These are phyloP conservation scores for Ispidina lecontei DNA, from an alignment of 2,797 vertebrate genomes.

Conservation along the genomic window DNA sequence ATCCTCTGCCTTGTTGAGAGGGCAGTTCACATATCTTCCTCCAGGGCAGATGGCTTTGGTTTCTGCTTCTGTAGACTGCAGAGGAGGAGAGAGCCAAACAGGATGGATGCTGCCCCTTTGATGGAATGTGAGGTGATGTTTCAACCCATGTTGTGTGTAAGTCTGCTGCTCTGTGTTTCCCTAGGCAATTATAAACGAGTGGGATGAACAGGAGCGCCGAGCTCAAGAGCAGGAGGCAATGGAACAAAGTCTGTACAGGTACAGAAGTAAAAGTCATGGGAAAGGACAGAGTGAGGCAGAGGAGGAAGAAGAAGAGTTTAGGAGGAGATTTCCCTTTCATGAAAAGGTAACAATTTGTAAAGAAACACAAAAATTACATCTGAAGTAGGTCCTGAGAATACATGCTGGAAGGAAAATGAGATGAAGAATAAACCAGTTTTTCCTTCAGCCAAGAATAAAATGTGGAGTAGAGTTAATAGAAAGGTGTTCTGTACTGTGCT, in stretches of 20 bases:
- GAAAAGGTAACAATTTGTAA: slow-evolving; percentile 82
- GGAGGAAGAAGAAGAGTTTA: slow-evolving; percentile 92
- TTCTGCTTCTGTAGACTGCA: background rate
- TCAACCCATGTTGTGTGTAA: background rate
- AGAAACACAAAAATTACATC: background rate
- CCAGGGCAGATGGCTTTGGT: background rate
- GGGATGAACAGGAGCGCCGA: slow-evolving; percentile 91
- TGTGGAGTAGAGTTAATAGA: background rate
- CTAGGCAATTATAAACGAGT: slow-evolving; percentile 93
- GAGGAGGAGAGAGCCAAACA: background rate
- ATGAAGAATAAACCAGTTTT: background rate
- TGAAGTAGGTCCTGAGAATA: background rate
- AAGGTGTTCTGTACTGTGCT: background rate
- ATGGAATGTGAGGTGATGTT: background rate
- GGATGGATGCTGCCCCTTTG: background rate
- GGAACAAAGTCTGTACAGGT: slow-evolving; percentile 88
- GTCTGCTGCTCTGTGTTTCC: background rate
- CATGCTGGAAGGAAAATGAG: background rate
- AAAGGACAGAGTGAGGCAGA: slow-evolving; percentile 85
- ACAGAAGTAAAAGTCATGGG: slow-evolving; percentile 81
- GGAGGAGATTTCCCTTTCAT: slow-evolving; percentile 87
- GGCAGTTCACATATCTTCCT: background rate
- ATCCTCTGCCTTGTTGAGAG: background rate
- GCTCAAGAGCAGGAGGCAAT: slow-evolving; percentile 83
- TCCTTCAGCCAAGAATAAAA: background rate